phyloP scores from a whole-genome alignment of 2,888 invertebrate species.

The Chalcosyrphus nemorum region DNA sequence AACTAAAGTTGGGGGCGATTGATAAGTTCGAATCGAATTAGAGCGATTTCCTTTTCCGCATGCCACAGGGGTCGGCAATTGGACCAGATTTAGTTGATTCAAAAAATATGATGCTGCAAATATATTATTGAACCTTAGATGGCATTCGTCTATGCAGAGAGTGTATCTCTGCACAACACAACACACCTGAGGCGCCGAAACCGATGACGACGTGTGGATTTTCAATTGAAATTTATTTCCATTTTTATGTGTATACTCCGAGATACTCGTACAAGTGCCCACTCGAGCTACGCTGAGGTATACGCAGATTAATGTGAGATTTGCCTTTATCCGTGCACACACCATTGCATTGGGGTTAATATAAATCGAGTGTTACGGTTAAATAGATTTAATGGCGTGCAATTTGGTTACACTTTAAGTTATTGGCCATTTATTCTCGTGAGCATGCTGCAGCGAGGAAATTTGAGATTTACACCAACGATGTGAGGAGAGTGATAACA shows the following conservation, averaged over 20 bases:
- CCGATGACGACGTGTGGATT: constrained; percentile 37
- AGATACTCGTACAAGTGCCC: too few relatives aligned
- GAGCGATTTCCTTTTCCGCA: constrained; percentile 55
- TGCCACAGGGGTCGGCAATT: constrained; percentile 50
- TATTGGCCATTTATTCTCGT: constrained; percentile 62
- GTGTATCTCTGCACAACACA: constrained; percentile 3
- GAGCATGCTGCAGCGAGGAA: constrained; percentile 34
- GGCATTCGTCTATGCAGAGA: constrained; percentile 1
- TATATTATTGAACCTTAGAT: constrained; percentile 6
- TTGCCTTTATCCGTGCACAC: constrained; percentile 6
- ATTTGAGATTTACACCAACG: constrained; percentile 46
- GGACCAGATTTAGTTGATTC: constrained; percentile 19
- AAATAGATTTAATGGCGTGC: constrained; percentile 70
- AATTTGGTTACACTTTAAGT: constrained; percentile 72
- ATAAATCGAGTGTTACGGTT: constrained; percentile 70
- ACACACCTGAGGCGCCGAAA: constrained; percentile 32
- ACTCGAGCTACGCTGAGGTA: too few relatives aligned
- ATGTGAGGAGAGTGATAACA: constrained; percentile 49
- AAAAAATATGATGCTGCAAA: constrained; percentile 19
- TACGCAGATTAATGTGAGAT: constrained; percentile 67
- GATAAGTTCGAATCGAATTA: constrained; percentile 12
- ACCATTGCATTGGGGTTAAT: constrained; percentile 48
- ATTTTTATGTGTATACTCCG: constrained; percentile 44
- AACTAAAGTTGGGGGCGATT: constrained; percentile 17
- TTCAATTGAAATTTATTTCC: constrained; percentile 67